Conservation (phyloP, 1,140 invertebrate genomes). For the Delia radicum region DNA sequence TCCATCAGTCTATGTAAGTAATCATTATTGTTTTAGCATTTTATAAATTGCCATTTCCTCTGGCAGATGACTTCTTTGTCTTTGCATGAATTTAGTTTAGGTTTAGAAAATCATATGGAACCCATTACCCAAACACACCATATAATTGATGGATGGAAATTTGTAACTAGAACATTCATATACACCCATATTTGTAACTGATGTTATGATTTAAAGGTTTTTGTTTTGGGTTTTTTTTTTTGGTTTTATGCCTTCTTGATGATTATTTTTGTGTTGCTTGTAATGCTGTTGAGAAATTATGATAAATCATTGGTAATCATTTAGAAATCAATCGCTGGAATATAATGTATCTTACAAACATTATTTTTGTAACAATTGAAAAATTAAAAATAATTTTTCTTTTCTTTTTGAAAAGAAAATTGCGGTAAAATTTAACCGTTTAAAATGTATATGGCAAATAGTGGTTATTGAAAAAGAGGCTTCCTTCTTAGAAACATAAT, state of each 20-base stretch:
- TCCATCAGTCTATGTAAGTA: slow-evolving; percentile 4
- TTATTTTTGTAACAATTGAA: too few relatives aligned
- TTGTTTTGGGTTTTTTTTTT: background rate
- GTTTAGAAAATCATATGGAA: background rate
- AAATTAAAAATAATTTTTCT: too few relatives aligned
- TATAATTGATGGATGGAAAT: slow-evolving; percentile 1
- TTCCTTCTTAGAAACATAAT: too few relatives aligned
- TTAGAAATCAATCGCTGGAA: background rate
- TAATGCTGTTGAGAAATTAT: background rate
- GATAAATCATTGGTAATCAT: background rate
- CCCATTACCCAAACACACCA: background rate
- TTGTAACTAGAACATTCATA: slow-evolving; percentile 1
- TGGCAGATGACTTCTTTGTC: slow-evolving; percentile 3
- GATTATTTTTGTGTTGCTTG: background rate
- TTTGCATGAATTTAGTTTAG: background rate
- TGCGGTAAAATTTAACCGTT: too few relatives aligned
- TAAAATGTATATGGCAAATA: too few relatives aligned
- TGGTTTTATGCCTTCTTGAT: background rate
- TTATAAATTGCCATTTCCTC: slow-evolving; percentile 4
- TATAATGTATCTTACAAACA: background rate
- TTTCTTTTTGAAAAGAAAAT: too few relatives aligned
- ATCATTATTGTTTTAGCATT: background rate
- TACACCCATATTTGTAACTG: background rate
- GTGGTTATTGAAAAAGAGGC: too few relatives aligned
- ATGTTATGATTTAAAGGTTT: background rate